Base-by-base conservation (phyloP, 2,797 vertebrate genomes). In the Fundulus diaphanus region DNA sequence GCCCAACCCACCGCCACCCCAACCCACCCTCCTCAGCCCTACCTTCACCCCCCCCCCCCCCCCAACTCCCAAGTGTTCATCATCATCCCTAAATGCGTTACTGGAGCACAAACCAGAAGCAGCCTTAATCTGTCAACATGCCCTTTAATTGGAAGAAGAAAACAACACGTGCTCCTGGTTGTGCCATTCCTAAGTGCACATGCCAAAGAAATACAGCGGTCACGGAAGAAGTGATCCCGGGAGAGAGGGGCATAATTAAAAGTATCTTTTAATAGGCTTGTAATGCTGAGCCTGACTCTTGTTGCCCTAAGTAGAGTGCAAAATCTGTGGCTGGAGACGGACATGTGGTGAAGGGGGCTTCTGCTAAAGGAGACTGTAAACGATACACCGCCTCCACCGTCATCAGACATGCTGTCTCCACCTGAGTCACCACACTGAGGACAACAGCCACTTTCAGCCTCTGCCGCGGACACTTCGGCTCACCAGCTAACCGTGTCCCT, bases 101-200 rank as follows among this genome's bases (percentile, higher is more conserved):
- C 87, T 93, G 90, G 89, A 91, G 92, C 92, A 93, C 91, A 90
- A 92, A 93, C 92, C 91, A 92, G 91, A 87, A 92, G 92, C 92
- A 92, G 87, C 88, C 91, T 89, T 93, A 91, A 93, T 93, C 92
- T 95, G 90, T 95, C 93, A 95, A 93, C 93, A 94, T 94, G 90
- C 90, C 87, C 91, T 95, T 93, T 94, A 95, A 93, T 94, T 93
- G 92, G 92, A 89, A 87, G 85, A 79, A 92, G 85, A 93, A 92
- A 93, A 94, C 89, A 93, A 92, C 87, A 90, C 87, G 78, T 92
- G 92, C 90, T 91, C 86, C 88, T 92, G 88, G 89, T 89, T 85
- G 92, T 92, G 93, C 92, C 90, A 90, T 92, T 93, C 90, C 88
- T 90, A 92, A 92, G 84, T 92, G 92, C 92, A 94, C 90, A 94